A percentile compares a stretch with the other conserved stretches of the same genome.
These are phyloP conservation scores for Macropis europaea DNA, from an alignment of 2,888 invertebrate species.

Conservation along the genomic window DNA sequence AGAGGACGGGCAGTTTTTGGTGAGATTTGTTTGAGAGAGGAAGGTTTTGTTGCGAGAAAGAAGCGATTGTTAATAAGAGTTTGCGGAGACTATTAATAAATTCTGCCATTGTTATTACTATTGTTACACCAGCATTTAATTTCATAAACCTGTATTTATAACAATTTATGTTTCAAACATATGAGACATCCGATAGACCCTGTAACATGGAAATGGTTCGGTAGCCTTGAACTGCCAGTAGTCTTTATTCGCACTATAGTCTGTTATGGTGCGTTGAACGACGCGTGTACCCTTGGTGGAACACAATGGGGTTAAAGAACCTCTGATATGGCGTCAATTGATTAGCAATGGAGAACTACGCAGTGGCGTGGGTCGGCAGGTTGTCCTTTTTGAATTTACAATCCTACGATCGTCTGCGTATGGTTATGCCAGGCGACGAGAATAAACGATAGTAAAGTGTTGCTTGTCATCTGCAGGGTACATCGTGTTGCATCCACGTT, in stretches of 20 bases:
- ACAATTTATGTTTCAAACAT: no score
- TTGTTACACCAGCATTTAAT: no score
- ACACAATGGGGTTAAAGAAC: slow-evolving; percentile 42
- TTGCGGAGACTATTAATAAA: no score
- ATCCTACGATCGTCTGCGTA: slow-evolving; percentile 11
- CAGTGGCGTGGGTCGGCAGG: slow-evolving; percentile 46
- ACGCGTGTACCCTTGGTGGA: not conserved
- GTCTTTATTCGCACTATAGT: not conserved
- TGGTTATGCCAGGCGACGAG: not conserved
- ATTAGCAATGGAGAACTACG: slow-evolving; percentile 31
- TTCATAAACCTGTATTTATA: no score
- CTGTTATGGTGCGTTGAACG: not conserved
- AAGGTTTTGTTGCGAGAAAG: no score
- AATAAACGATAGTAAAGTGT: not conserved
- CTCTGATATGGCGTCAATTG: slow-evolving; percentile 41
- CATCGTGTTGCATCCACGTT: not conserved
- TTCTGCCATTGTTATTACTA: no score
- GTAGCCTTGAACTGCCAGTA: no score
- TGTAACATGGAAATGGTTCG: no score
- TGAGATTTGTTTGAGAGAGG: no score
- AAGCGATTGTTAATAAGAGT: no score
- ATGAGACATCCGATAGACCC: no score
- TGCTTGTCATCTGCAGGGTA: not conserved
- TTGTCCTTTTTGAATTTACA: slow-evolving; percentile 43
- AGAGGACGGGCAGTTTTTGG: no score